These are phyloP conservation scores for Callyntrura guangdongensis DNA, from an alignment of 2,888 invertebrate genomes.

Conservation along the genomic window DNA sequence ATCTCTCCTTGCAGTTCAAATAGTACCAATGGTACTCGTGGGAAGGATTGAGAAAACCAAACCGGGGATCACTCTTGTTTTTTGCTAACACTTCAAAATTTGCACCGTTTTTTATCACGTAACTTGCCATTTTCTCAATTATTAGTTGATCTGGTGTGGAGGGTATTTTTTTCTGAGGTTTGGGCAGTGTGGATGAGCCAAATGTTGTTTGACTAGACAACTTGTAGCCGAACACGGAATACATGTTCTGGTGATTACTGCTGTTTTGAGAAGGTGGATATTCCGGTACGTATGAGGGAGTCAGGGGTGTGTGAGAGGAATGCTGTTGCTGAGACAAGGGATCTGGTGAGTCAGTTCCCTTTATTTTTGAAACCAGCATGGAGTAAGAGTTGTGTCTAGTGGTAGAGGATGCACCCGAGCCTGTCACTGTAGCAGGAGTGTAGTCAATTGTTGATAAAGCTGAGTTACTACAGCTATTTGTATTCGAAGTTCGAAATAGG, in stretches of 20 bases:
- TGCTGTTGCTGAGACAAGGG: slow-evolving; percentile 42
- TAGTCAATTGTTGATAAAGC: slow-evolving; percentile 86
- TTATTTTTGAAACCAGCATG: slow-evolving; percentile 94
- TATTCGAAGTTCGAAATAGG: slow-evolving; percentile 86
- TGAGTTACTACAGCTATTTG: background rate
- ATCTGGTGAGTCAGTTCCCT: slow-evolving; percentile 88
- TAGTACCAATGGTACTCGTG: slow-evolving; percentile 95
- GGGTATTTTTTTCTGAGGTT: slow-evolving; percentile 87
- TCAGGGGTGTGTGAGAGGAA: slow-evolving; percentile 45
- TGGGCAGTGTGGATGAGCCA: background rate
- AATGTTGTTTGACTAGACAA: slow-evolving; percentile 19
- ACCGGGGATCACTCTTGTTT: slow-evolving; percentile 93
- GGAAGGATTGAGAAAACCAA: slow-evolving; percentile 93
- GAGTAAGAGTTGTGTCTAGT: slow-evolving; percentile 94
- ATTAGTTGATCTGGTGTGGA: slow-evolving; percentile 94
- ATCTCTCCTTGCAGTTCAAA: slow-evolving; percentile 85
- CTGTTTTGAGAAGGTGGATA: background rate
- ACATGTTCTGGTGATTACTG: slow-evolving; percentile 29
- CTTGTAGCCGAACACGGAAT: slow-evolving; percentile 23
- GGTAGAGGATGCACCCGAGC: slow-evolving; percentile 90
- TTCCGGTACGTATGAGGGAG: slow-evolving; percentile 17
- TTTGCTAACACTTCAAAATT: slow-evolving; percentile 95
- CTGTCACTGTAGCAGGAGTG: background rate
- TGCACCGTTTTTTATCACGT: slow-evolving; percentile 97
- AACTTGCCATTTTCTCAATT: slow-evolving; percentile 98